Conservation (phyloP, 2,797 vertebrate genomes). For the Gymnocypris eckloni region DNA sequence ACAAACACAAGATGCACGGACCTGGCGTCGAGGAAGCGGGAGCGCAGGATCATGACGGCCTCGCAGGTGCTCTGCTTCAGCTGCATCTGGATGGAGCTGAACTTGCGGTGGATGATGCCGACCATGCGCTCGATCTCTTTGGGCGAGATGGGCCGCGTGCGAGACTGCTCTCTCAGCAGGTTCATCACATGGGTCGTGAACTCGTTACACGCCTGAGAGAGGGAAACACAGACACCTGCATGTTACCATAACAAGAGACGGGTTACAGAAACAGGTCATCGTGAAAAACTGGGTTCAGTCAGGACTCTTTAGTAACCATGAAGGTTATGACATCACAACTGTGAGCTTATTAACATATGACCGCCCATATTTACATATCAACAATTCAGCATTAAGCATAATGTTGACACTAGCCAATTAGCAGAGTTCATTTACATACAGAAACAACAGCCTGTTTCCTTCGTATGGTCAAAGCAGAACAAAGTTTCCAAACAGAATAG, state of each 20-base stretch:
- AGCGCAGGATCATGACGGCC: constrained; percentile 98
- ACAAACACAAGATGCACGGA: constrained; percentile 67
- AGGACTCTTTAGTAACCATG: neutral
- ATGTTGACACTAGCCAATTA: neutral
- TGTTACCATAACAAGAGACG: neutral
- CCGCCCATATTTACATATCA: neutral
- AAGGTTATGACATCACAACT: neutral
- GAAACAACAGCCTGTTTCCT: neutral
- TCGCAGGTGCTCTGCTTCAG: constrained; percentile 98
- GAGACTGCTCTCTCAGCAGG: constrained; percentile 93
- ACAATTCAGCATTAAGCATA: neutral
- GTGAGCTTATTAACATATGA: neutral
- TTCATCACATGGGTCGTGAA: constrained; percentile 99
- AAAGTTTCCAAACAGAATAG: neutral
- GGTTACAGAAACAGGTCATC: neutral
- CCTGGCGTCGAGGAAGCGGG: constrained; percentile 95
- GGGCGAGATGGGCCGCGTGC: constrained; percentile 94
- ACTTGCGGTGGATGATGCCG: constrained; percentile 98
- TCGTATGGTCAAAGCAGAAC: neutral
- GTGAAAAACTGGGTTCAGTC: neutral
- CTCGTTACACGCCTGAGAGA: constrained; percentile 91
- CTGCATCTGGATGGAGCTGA: constrained; percentile 99
- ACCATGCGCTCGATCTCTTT: constrained; percentile 99
- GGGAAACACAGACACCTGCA: neutral
- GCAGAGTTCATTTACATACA: neutral